A percentile compares a stretch with the other conserved stretches of the same genome.
Conservation (phyloP, 2,797 vertebrate genomes). For the Gobionotothen gibberifrons region DNA sequence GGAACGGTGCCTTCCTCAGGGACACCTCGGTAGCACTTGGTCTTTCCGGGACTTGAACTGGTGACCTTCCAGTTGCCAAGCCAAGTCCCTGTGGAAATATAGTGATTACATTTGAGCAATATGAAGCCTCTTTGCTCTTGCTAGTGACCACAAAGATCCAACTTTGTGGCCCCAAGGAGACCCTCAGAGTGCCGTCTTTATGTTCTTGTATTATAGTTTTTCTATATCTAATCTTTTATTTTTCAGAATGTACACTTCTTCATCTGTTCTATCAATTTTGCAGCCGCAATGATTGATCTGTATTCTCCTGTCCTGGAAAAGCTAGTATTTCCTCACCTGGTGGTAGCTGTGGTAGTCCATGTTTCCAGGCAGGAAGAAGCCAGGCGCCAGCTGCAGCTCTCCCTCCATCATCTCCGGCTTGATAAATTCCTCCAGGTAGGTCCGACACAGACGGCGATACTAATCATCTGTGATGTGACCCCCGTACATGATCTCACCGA, state of each 20-base stretch:
- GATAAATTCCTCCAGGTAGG: slow-evolving; percentile 94
- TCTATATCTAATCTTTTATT: not conserved
- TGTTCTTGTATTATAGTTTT: slow-evolving; percentile 8
- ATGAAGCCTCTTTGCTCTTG: slow-evolving; percentile 36
- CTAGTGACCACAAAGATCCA: slow-evolving; percentile 4
- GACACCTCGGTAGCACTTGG: too few species aligned
- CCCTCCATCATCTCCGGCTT: slow-evolving; percentile 94
- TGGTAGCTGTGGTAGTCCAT: slow-evolving; percentile 93
- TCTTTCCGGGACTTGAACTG: too few species aligned
- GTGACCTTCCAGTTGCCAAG: too few species aligned
- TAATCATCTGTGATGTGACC: slow-evolving; percentile 97
- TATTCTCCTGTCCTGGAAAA: not conserved
- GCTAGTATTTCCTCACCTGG: slow-evolving; percentile 80
- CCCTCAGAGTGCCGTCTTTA: not conserved
- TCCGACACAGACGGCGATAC: slow-evolving; percentile 93
- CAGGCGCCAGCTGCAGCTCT: slow-evolving; percentile 89
- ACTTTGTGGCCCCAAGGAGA: not conserved
- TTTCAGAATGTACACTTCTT: not conserved
- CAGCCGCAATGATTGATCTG: not conserved
- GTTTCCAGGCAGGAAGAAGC: too few species aligned
- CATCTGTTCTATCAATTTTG: not conserved
- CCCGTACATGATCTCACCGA: slow-evolving; percentile 98
- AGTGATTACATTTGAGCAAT: slow-evolving; percentile 33
- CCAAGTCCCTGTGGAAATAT: too few species aligned
- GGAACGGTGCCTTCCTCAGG: too few species aligned